Conservation (phyloP, 2,888 invertebrate species). For the Aproaerema taeniolella region DNA sequence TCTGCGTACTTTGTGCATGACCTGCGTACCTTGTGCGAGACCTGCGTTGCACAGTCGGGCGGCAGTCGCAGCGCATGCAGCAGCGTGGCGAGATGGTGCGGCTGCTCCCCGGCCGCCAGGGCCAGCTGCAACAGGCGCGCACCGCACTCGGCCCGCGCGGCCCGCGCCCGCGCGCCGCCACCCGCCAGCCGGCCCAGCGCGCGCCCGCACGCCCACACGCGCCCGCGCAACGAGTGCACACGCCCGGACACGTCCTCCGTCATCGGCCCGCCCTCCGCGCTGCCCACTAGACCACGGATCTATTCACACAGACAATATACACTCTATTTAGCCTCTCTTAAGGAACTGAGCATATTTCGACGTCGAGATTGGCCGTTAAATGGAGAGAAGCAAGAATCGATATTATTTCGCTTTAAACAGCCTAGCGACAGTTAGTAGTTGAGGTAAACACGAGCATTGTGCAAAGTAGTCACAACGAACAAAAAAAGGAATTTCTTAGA, state of each 20-base stretch:
- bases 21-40: slow-evolving; percentile 38
- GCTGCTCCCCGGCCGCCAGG: slow-evolving; percentile 41
- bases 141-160: slow-evolving; percentile 59
- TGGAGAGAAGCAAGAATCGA: not conserved
- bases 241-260: slow-evolving; percentile 28
- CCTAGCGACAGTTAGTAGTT: not conserved
- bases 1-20: not conserved
- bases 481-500: not conserved
- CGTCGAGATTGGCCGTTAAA: too few relatives aligned
- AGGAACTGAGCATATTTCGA: too few relatives aligned
- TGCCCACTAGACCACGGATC: slow-evolving; percentile 44
- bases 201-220: slow-evolving; percentile 50
- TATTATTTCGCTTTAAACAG: not conserved
- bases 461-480: not conserved
- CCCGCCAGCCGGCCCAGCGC: slow-evolving; percentile 32
- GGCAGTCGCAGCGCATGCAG: slow-evolving; percentile 46
- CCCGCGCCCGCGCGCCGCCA: slow-evolving; percentile 22
- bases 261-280: slow-evolving; percentile 21
- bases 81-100: slow-evolving; percentile 40
- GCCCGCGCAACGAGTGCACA: slow-evolving; percentile 52
- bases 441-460: not conserved
- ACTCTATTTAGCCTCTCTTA: not conserved
- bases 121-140: slow-evolving; percentile 53
- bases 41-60: slow-evolving; percentile 49
- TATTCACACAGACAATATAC: slow-evolving; percentile 21